Percentiles rank a stretch among this genome's conserved stretches.
phyloP scores from a whole-genome alignment of 2,113 vertebrate genomes.

The Myrmecobius fasciatus region DNA sequence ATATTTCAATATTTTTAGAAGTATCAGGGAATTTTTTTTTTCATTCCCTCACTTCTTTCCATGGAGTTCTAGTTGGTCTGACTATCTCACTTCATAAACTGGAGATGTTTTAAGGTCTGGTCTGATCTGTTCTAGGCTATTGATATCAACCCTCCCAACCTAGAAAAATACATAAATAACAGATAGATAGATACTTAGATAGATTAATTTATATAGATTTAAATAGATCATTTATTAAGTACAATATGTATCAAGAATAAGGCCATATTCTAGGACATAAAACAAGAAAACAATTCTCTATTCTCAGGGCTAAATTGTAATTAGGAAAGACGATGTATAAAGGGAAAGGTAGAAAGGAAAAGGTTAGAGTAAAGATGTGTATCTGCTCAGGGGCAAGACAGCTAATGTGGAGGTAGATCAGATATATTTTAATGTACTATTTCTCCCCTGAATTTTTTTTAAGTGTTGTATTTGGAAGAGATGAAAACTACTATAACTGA shows the following conservation, averaged over 20 bases:
- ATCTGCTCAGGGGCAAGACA: neutral
- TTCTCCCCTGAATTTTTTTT: neutral
- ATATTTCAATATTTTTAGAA: constrained; percentile 21
- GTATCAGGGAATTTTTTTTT: neutral
- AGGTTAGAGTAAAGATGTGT: neutral
- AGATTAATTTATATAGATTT: neutral
- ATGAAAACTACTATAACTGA: neutral
- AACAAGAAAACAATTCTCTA: neutral
- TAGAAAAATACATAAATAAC: neutral
- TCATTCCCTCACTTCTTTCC: constrained; percentile 21
- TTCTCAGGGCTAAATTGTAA: neutral
- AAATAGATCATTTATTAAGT: neutral
- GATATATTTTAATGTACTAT: neutral
- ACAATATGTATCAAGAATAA: neutral
- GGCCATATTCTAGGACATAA: neutral
- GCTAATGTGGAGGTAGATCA: neutral
- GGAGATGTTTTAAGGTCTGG: neutral
- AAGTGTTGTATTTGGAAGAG: neutral
- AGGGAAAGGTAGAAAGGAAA: neutral
- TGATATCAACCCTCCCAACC: neutral
- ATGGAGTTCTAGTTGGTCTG: constrained; percentile 6
- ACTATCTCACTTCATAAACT: neutral
- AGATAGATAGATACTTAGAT: neutral
- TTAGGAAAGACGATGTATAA: neutral
- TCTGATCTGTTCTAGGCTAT: constrained; percentile 37